These are phyloP conservation scores for Cavia aperea DNA, from an alignment of 2,113 vertebrate species.

Conservation along the genomic window DNA sequence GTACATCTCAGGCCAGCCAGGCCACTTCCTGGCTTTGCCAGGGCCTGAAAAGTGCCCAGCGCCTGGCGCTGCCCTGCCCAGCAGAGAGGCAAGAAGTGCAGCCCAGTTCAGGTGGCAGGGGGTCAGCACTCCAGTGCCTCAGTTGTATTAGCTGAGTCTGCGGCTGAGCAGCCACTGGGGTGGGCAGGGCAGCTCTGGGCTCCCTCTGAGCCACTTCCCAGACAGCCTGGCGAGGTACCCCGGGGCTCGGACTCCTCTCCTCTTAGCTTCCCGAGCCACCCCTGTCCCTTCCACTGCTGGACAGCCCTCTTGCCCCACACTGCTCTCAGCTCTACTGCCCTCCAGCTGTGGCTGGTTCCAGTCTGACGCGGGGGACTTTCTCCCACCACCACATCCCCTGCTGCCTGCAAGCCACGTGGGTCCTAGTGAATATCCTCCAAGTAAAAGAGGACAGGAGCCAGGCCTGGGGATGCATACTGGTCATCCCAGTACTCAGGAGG, in stretches of 20 bases:
- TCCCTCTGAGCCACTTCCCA: fast-evolving
- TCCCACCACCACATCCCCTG: background rate
- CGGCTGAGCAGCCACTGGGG: background rate
- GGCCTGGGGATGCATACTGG: background rate
- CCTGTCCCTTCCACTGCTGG: fast-evolving
- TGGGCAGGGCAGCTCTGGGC: fast-evolving
- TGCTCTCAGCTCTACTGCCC: fast-evolving
- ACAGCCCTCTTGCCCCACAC: background rate
- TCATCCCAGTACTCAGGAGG: background rate
- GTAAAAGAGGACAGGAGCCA: background rate
- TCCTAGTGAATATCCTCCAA: background rate
- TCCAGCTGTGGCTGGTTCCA: background rate
- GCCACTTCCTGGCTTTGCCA: fast-evolving
- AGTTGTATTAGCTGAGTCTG: fast-evolving
- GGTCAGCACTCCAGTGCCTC: background rate
- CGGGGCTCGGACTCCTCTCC: too few species aligned
- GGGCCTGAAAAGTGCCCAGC: fast-evolving
- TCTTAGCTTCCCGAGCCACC: background rate
- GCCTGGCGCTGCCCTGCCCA: background rate
- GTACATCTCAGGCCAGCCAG: fast-evolving
- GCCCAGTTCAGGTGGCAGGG: background rate
- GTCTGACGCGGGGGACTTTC: fast-evolving
- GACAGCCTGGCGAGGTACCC: background rate
- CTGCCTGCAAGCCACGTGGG: fast-evolving
- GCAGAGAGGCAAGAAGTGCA: fast-evolving